Base-by-base conservation (phyloP, 2,888 invertebrate species). In the Heteromurus nitidus region DNA sequence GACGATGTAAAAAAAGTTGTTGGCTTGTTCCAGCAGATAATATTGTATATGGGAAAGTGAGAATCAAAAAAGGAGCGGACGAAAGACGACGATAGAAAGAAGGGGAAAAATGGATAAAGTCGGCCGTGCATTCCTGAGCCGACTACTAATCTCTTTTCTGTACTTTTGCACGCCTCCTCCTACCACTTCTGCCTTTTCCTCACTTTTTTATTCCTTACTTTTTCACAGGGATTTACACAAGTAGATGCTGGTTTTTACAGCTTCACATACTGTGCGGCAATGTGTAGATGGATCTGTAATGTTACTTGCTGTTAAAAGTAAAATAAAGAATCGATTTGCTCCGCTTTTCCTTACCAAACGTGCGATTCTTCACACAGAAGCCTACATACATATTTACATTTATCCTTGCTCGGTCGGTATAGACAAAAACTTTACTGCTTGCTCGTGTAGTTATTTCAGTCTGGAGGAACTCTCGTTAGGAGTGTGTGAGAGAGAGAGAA, bases 311-410 rank as follows among this genome's bases (percentile, higher is more conserved):
- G 30, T 3, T 3, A 62, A 18, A 36, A 30, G 31, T 72, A 44
- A 60, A 72, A 64, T 36, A 42, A 69, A 58, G 69, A 72, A 72
- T 72, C 70, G 70, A 72, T 72, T 72, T 69, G 24, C 69, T 55
- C 24, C 20, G 16, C 69, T 22, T 24, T 30, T 7, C 13, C 22
- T 42, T 9, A 42, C 64, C 5, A 36, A 36, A 13, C 13, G 36
- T 36, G 36, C 5, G 36, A 36, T 36, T 36, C 36, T 36, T 36
- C 7, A 36, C 36, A 36, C 36, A 36, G 5, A 36, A 36, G 36
- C n/a, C n/a, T 9, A 36, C 5, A 5, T 36, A 5, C 36, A 36
- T 36, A 36, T 36, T 36, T 36, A 36, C 9, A 3, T 31, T 64
- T 26, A 53, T 69, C 30, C 30, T 69, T 58, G 42, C 30, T n/a